Conservation (phyloP, 2,888 invertebrate species). For the Hyposoter dolosus region DNA sequence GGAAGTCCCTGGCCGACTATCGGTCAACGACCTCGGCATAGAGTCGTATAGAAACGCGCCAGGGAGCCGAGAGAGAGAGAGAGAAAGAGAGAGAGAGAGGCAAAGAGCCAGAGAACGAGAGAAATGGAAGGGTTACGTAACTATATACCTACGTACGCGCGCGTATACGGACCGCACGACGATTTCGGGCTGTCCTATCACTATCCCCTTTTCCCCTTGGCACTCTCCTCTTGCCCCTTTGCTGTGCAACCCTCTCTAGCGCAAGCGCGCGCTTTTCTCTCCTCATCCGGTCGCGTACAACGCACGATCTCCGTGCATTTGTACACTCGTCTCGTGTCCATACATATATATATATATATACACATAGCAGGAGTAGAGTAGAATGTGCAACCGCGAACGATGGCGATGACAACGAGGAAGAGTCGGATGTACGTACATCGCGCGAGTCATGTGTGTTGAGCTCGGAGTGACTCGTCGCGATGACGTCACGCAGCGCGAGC, state of each 20-base stretch:
- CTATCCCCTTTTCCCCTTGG: conserved; percentile 34
- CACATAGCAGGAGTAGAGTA: conserved; percentile 2
- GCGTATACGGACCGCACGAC: conserved; percentile 56
- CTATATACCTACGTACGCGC: conserved; percentile 61
- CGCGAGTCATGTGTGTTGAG: conserved; percentile 17
- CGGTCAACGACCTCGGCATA: conserved; percentile 81
- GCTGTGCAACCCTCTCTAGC: conserved; percentile 14
- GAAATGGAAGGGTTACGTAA: conserved; percentile 67
- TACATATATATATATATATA: neutral
- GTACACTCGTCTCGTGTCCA: conserved; percentile 5
- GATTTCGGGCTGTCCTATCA: conserved; percentile 58
- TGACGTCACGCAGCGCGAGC: conserved; percentile 74
- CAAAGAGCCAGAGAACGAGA: conserved; percentile 45
- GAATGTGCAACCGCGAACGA: conserved; percentile 23
- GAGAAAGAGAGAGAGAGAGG: conserved; percentile 44
- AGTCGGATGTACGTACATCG: conserved; percentile 28
- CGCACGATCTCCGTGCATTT: conserved; percentile 39
- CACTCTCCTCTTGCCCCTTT: conserved; percentile 9
- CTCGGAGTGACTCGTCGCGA: conserved; percentile 65
- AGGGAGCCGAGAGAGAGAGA: conserved; percentile 55
- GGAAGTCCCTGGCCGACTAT: conserved; percentile 78
- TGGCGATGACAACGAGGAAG: conserved; percentile 59
- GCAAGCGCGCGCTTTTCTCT: conserved; percentile 69
- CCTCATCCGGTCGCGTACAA: conserved; percentile 42
- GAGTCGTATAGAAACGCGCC: conserved; percentile 75